phyloP scores from a whole-genome alignment of 92 coral and sea anemone genomes.

The Siderastrea radians region DNA sequence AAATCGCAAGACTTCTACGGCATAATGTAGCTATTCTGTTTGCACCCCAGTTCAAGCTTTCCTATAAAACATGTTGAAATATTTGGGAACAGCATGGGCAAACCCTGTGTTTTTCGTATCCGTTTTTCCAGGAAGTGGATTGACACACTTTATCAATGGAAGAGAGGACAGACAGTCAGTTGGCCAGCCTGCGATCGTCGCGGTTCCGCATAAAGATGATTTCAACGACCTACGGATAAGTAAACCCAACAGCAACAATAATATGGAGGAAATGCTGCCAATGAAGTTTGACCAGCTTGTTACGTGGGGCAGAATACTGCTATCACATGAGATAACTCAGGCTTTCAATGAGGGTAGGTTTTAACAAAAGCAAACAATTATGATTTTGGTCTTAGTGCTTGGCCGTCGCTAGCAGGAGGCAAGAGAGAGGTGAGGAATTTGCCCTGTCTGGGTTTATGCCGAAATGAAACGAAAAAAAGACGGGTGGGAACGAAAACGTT shows the following conservation, averaged over 20 bases:
- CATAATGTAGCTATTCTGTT: no score
- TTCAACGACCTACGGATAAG: slow-evolving; percentile 26
- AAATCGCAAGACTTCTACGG: no score
- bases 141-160: slow-evolving; percentile 31
- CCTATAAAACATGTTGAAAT: no score
- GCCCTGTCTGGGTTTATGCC: no score
- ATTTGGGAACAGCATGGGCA: background rate
- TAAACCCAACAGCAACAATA: slow-evolving; percentile 40
- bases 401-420: no score
- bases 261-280: slow-evolving; percentile 16
- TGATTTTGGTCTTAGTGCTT: no score
- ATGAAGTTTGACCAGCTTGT: slow-evolving; percentile 49
- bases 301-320: slow-evolving; percentile 27
- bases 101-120: background rate
- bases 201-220: background rate
- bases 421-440: no score
- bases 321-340: background rate
- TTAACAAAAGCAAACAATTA: no score
- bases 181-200: background rate
- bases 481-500: no score
- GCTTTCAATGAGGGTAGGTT: slow-evolving; percentile 41
- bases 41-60: no score
- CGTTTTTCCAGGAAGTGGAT: slow-evolving; percentile 18
- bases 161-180: background rate
- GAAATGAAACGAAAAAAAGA: no score